A percentile compares a stretch with the other conserved stretches of the same genome.
These are phyloP conservation scores for Oryzias javanicus DNA, from an alignment of 2,113 vertebrate genomes.

Conservation along the genomic window DNA sequence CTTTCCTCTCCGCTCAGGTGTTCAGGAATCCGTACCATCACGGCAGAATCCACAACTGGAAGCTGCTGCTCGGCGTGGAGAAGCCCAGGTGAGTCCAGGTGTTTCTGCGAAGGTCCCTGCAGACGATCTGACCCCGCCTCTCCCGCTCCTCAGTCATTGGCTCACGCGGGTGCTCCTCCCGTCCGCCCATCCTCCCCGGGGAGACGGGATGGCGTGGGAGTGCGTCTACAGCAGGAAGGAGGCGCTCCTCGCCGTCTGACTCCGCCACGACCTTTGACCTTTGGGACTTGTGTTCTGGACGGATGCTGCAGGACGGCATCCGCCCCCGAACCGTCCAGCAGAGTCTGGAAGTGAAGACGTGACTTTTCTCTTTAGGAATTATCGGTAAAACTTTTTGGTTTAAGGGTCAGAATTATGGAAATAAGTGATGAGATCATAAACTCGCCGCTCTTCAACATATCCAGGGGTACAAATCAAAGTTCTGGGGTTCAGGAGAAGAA, in stretches of 20 bases:
- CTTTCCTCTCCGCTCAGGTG: conserved; percentile 68
- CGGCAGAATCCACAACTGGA: conserved; percentile 88
- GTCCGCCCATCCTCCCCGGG: conserved; percentile 83
- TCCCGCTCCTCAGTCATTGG: conserved; percentile 84
- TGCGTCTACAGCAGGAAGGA: conserved; percentile 72
- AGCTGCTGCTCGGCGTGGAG: conserved; percentile 88
- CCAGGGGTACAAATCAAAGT: too few relatives aligned
- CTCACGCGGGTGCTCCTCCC: conserved; percentile 91
- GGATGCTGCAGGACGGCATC: conserved; percentile 54
- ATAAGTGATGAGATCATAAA: too few relatives aligned
- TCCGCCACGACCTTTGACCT: background rate
- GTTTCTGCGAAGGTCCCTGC: background rate
- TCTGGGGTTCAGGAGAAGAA: too few relatives aligned
- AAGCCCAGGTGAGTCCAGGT: conserved; percentile 77
- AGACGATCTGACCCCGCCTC: background rate
- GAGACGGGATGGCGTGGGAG: conserved; percentile 89
- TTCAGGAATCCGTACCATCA: conserved; percentile 92
- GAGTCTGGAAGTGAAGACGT: too few relatives aligned
- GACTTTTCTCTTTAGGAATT: too few relatives aligned
- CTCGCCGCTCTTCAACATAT: too few relatives aligned
- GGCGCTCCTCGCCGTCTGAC: conserved; percentile 84
- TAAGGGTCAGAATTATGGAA: too few relatives aligned
- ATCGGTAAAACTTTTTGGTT: too few relatives aligned
- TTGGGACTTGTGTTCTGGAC: too few relatives aligned
- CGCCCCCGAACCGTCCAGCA: too few relatives aligned